Evolutionary conservation across 1,140 invertebrate genomes (phyloP).

Genomic region (Drosophila takahashii): DNA sequence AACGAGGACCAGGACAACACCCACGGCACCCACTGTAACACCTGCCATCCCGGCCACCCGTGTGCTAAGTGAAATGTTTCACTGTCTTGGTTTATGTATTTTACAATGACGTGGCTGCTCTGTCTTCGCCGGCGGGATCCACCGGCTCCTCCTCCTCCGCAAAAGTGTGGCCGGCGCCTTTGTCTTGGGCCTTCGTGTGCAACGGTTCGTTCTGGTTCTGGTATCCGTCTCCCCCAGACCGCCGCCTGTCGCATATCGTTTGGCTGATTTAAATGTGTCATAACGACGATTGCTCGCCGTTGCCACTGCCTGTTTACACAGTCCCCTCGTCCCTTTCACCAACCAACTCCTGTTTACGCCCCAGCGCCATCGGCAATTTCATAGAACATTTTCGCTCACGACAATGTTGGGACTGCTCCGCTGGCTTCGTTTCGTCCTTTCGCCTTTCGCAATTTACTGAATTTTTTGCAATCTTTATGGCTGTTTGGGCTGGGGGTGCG

Average conservation of each 20-base stretch:
- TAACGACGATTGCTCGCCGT: constrained; percentile 73
- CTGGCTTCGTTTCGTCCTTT: not conserved
- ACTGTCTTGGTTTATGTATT: constrained; percentile 80
- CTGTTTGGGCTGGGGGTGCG: constrained; percentile 12
- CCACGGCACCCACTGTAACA: constrained; percentile 43
- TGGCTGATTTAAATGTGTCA: constrained; percentile 83
- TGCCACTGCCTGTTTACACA: constrained; percentile 57
- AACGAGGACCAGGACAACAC: not conserved
- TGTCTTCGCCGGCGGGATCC: constrained; percentile 12
- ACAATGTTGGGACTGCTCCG: constrained; percentile 31
- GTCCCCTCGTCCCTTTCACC: not conserved
- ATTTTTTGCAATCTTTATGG: constrained; percentile 49
- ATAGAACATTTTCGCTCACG: constrained; percentile 46
- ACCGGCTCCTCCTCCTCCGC: constrained; percentile 13
- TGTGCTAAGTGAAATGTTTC: constrained; percentile 78
- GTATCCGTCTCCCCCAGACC: constrained; percentile 10
- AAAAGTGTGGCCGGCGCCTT: constrained; percentile 24
- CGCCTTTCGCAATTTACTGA: constrained; percentile 20
- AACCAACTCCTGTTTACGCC: constrained; percentile 18
- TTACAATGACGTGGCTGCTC: constrained; percentile 75
- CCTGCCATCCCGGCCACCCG: constrained; percentile 42
- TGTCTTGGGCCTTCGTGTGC: constrained; percentile 42
- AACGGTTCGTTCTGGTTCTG: constrained; percentile 27
- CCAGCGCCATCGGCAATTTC: constrained; percentile 37
- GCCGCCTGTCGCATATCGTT: constrained; percentile 75